phyloP scores from a whole-genome alignment of 2,113 vertebrate genomes.

The Oreotrochilus melanogaster region DNA sequence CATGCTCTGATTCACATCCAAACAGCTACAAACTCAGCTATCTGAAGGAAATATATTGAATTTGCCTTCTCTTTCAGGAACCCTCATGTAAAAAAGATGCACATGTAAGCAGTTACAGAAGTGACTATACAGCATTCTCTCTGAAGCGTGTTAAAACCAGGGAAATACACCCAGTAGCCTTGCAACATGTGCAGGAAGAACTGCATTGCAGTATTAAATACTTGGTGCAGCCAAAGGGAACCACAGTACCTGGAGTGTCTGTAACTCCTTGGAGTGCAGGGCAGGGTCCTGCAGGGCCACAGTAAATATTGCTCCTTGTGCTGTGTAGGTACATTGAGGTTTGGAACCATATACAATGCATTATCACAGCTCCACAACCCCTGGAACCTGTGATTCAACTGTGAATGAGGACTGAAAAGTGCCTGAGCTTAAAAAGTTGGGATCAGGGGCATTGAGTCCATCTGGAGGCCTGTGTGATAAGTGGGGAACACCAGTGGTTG shows the following conservation, averaged over 20 bases:
- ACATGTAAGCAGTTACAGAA: neutral
- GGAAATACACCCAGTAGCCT: neutral
- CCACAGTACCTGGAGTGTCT: rapidly evolving
- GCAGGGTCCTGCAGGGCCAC: neutral
- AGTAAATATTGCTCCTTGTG: neutral
- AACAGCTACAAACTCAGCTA: slow-evolving; percentile 6
- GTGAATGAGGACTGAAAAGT: neutral
- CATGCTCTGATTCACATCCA: neutral
- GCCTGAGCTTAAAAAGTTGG: neutral
- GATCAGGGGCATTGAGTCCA: neutral
- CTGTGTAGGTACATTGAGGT: neutral
- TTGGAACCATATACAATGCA: neutral
- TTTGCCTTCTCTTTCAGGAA: neutral
- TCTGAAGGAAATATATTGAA: neutral
- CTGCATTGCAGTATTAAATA: neutral
- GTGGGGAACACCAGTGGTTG: rapidly evolving
- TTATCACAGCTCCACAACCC: neutral
- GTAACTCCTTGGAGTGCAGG: neutral
- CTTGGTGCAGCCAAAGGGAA: neutral
- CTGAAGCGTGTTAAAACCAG: neutral
- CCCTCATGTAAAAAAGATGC: neutral
- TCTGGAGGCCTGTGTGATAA: neutral
- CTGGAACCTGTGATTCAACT: neutral
- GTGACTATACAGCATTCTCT: neutral
- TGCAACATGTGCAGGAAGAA: neutral